These are phyloP conservation scores for Gymnarchus niloticus DNA, from an alignment of 2,113 vertebrate genomes.

Conservation along the genomic window DNA sequence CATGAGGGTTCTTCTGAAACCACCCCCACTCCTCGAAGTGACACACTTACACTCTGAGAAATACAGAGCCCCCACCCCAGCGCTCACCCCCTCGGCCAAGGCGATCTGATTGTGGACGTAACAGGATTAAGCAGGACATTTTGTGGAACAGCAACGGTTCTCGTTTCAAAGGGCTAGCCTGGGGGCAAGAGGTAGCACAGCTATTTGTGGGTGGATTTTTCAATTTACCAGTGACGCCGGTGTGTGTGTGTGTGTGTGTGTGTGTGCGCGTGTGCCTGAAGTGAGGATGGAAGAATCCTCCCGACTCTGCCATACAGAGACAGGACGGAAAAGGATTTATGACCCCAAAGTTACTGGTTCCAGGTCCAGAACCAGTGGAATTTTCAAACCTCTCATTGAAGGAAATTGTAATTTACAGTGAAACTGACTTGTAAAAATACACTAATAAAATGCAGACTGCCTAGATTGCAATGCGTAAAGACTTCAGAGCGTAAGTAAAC, in stretches of 20 bases:
- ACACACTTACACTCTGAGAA: background rate
- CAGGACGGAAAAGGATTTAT: background rate
- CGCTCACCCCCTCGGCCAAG: background rate
- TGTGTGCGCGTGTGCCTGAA: background rate
- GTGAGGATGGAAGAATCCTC: background rate
- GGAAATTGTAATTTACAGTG: background rate
- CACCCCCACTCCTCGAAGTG: background rate
- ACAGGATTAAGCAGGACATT: slow-evolving; percentile 22
- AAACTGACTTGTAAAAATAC: background rate
- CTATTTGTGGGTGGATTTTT: slow-evolving; percentile 29
- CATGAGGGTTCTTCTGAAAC: background rate
- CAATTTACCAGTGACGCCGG: background rate
- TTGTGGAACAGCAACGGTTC: slow-evolving; percentile 2
- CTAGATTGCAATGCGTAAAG: background rate
- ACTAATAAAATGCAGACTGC: background rate
- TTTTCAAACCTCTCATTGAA: background rate
- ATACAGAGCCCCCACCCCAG: background rate
- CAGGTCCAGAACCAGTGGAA: background rate
- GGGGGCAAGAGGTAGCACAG: slow-evolving; percentile 11
- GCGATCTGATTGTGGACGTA: slow-evolving; percentile 29
- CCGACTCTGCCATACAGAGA: background rate
- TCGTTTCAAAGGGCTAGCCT: slow-evolving; percentile 18
- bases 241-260: background rate
- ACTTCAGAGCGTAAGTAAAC: background rate
- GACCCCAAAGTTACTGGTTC: background rate